Conservation (phyloP, 2,113 vertebrate species). For the Donacobius atricapilla region DNA sequence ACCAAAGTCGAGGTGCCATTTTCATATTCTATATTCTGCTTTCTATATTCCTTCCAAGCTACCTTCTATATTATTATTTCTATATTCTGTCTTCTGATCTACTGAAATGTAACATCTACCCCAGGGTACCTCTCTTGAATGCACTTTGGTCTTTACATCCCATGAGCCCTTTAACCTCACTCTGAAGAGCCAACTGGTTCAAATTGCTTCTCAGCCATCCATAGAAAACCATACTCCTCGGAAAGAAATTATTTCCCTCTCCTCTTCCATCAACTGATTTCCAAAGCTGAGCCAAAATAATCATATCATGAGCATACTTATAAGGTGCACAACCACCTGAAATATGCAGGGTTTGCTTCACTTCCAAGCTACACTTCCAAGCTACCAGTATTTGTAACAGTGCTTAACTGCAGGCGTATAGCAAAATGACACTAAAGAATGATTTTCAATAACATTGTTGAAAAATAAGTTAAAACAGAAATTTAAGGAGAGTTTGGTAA, state of each 20-base stretch:
- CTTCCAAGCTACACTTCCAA: neutral
- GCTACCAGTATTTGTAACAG: neutral
- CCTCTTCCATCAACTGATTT: neutral
- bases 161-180: neutral
- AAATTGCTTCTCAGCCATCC: neutral
- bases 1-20: neutral
- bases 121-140: neutral
- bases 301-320: neutral
- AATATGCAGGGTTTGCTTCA: neutral
- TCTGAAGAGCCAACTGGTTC: neutral
- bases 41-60: too few relatives aligned
- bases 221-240: neutral
- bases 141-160: neutral
- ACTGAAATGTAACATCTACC: neutral
- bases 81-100: too few relatives aligned
- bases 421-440: neutral
- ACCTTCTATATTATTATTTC: too few relatives aligned
- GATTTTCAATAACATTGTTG: neutral
- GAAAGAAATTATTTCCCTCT: neutral
- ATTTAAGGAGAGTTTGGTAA: neutral
- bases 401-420: neutral
- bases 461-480: constrained; percentile 12
- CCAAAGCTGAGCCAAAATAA: constrained; percentile 33
- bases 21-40: neutral
- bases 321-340: neutral